phyloP scores from a whole-genome alignment of 2,888 invertebrate species.

The Baronia brevicornis region DNA sequence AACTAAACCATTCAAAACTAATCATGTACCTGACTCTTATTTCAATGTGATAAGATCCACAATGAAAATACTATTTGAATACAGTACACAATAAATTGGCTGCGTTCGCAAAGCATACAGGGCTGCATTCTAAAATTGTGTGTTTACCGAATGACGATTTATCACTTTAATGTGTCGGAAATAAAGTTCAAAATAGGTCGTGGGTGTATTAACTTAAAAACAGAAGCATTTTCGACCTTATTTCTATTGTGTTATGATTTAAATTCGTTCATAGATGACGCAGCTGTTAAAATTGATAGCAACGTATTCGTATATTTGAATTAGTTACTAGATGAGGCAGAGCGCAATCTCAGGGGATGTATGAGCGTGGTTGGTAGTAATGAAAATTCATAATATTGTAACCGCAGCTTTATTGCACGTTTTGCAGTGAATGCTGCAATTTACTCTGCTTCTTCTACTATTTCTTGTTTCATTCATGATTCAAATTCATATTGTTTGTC shows the following conservation, averaged over 20 bases:
- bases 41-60: too few relatives aligned
- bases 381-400: slow-evolving; percentile 13
- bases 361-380: slow-evolving; percentile 9
- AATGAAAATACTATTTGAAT: too few relatives aligned
- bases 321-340: slow-evolving; percentile 15
- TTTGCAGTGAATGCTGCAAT: not conserved
- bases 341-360: slow-evolving; percentile 11
- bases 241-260: slow-evolving; percentile 7
- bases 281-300: slow-evolving; percentile 6
- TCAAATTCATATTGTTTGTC: not conserved
- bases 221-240: slow-evolving; percentile 9
- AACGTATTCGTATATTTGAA: slow-evolving; percentile 14
- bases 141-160: slow-evolving; percentile 8
- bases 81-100: slow-evolving; percentile 12
- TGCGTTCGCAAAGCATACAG: slow-evolving; percentile 8
- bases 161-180: slow-evolving; percentile 5
- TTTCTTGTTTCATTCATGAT: slow-evolving; percentile 4
- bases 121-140: slow-evolving; percentile 7
- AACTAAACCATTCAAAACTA: too few relatives aligned
- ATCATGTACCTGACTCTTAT: too few relatives aligned
- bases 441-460: too few relatives aligned
- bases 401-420: slow-evolving; percentile 5
- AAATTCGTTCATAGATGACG: slow-evolving; percentile 5
- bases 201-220: slow-evolving; percentile 5
- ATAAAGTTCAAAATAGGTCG: slow-evolving; percentile 10